phyloP scores from a whole-genome alignment of 2,888 invertebrate genomes.

The Polylopha cassiicola region DNA sequence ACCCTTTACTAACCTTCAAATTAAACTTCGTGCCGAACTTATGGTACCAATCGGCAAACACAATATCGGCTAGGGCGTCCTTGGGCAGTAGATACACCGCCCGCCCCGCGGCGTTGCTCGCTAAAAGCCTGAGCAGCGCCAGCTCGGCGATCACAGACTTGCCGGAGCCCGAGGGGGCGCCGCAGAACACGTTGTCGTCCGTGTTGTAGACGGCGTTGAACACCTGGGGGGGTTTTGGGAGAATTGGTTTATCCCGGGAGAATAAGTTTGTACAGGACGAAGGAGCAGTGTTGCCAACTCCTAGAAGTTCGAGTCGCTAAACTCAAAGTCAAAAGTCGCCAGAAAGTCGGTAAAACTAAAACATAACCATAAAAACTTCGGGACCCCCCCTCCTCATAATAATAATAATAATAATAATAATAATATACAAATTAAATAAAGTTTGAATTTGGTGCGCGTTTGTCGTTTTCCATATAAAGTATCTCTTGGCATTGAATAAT shows the following conservation, averaged over 20 bases:
- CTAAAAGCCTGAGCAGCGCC: constrained; percentile 91
- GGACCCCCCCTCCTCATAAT: too few species aligned
- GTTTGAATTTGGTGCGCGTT: too few species aligned
- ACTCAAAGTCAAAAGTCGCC: too few species aligned
- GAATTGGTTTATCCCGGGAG: background rate
- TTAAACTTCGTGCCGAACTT: constrained; percentile 90
- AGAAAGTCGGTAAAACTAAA: too few species aligned
- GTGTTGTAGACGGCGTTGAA: constrained; percentile 99
- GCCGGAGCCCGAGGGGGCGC: constrained; percentile 93
- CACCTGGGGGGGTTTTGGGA: constrained; percentile 76
- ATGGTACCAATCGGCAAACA: constrained; percentile 93
- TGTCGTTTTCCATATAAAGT: too few species aligned
- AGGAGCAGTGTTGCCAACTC: too few species aligned
- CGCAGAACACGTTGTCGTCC: constrained; percentile 98
- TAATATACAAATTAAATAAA: too few species aligned
- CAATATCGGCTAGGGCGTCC: constrained; percentile 92
- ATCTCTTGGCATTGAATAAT: too few species aligned
- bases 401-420: too few species aligned
- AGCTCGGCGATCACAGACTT: constrained; percentile 98
- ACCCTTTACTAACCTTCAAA: constrained; percentile 75
- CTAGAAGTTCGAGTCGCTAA: too few species aligned
- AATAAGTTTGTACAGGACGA: too few species aligned
- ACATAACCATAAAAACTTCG: too few species aligned
- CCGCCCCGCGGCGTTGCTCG: constrained; percentile 84
- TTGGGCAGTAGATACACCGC: constrained; percentile 96